phyloP scores from a whole-genome alignment of 2,797 vertebrate genomes.

The Coilia nasus region DNA sequence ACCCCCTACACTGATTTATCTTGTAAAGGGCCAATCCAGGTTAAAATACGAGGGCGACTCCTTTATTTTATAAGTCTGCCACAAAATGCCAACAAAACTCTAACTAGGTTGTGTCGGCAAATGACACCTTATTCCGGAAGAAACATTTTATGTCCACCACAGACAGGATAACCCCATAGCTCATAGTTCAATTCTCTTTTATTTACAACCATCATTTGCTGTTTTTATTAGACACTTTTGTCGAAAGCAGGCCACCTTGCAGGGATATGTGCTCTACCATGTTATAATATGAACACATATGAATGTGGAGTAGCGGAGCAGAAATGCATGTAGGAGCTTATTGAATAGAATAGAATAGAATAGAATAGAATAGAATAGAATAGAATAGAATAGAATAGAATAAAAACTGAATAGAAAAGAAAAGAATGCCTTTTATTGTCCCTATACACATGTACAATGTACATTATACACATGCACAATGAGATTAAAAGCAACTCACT shows the following conservation, averaged over 20 bases:
- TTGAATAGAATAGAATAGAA: too few species aligned
- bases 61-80: background rate
- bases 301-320: too few species aligned
- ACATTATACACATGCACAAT: too few species aligned
- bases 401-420: too few species aligned
- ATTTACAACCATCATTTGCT: slow-evolving; percentile 3
- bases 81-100: slow-evolving; percentile 5
- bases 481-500: too few species aligned
- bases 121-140: background rate
- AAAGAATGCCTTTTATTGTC: too few species aligned
- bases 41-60: slow-evolving; percentile 6
- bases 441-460: too few species aligned
- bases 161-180: background rate
- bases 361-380: too few species aligned
- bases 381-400: too few species aligned
- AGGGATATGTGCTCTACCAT: background rate
- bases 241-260: background rate
- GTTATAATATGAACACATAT: too few species aligned
- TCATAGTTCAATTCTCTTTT: background rate
- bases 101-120: slow-evolving; percentile 1
- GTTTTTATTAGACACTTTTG: background rate
- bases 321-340: too few species aligned
- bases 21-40: background rate
- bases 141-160: background rate
- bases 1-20: background rate